Evolutionary conservation across 2,113 vertebrate genomes (phyloP).

Genomic region (Osmerus mordax): DNA sequence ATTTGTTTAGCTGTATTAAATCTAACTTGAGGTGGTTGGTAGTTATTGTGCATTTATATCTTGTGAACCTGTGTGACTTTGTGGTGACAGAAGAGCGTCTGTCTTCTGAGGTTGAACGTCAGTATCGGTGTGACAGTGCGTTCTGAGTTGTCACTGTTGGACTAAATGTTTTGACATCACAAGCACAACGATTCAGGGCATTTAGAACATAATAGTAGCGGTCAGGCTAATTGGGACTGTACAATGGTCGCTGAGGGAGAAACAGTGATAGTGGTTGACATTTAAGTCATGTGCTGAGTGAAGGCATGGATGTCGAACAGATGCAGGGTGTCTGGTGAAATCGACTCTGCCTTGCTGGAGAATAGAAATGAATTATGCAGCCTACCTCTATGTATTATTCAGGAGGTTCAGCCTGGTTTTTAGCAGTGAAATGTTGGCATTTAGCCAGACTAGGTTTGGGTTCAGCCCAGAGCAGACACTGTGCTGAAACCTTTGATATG

Average conservation of each 20-base stretch:
- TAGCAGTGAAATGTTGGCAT: slow-evolving; percentile 53
- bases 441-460: slow-evolving; percentile 15
- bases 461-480: neutral
- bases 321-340: slow-evolving; percentile 48
- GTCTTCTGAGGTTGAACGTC: neutral
- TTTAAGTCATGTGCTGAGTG: slow-evolving; percentile 23
- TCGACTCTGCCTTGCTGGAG: slow-evolving; percentile 59
- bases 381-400: slow-evolving; percentile 63
- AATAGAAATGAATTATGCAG: slow-evolving; percentile 72
- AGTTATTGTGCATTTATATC: too few species aligned
- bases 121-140: slow-evolving; percentile 3
- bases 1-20: too few species aligned
- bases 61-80: too few species aligned
- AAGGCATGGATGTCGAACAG: slow-evolving; percentile 19
- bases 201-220: slow-evolving; percentile 26
- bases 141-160: slow-evolving; percentile 11
- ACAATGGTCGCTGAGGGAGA: slow-evolving; percentile 20
- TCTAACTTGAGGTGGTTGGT: too few species aligned
- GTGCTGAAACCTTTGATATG: neutral
- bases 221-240: slow-evolving; percentile 13
- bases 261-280: slow-evolving; percentile 24
- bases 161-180: slow-evolving; percentile 25
- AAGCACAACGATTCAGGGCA: slow-evolving; percentile 10
- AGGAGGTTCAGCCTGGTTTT: slow-evolving; percentile 54
- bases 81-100: too few species aligned